Evolutionary conservation across 1,140 invertebrate species (phyloP).

Genomic region (Lepeophtheirus salmonis): DNA sequence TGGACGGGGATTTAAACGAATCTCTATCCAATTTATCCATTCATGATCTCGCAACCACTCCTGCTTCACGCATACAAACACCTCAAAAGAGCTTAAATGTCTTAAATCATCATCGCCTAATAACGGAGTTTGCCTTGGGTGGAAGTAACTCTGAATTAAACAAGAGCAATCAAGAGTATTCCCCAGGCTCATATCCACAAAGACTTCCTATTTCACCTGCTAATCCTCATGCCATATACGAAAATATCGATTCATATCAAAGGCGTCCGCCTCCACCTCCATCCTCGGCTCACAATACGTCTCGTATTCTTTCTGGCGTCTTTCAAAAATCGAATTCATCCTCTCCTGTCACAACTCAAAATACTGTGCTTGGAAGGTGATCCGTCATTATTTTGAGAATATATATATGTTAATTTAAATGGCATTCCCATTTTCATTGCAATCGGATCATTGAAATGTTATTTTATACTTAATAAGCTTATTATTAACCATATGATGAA

Average conservation of each 20-base stretch:
- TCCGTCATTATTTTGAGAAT: too few relatives aligned
- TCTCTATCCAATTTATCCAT: not conserved
- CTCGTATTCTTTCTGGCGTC: not conserved
- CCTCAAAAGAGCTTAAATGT: not conserved
- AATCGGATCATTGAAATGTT: too few relatives aligned
- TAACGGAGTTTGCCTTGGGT: not conserved
- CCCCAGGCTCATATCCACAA: not conserved
- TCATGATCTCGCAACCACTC: not conserved
- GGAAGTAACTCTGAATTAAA: too few relatives aligned
- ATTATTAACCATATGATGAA: too few relatives aligned
- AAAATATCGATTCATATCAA: not conserved
- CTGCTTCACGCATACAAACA: not conserved
- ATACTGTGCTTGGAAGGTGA: too few relatives aligned
- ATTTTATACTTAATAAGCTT: too few relatives aligned
- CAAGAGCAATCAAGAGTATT: too few relatives aligned
- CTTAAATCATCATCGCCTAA: not conserved
- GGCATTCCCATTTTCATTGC: too few relatives aligned
- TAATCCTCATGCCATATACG: not conserved
- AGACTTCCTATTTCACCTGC: not conserved
- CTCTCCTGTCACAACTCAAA: too few relatives aligned
- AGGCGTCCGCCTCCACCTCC: not conserved
- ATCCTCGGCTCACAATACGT: not conserved
- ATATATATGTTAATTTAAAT: too few relatives aligned
- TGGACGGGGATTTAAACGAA: not conserved
- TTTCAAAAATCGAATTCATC: not conserved